Conservation (phyloP, 1,140 invertebrate genomes). For the Pogonus chalceus region DNA sequence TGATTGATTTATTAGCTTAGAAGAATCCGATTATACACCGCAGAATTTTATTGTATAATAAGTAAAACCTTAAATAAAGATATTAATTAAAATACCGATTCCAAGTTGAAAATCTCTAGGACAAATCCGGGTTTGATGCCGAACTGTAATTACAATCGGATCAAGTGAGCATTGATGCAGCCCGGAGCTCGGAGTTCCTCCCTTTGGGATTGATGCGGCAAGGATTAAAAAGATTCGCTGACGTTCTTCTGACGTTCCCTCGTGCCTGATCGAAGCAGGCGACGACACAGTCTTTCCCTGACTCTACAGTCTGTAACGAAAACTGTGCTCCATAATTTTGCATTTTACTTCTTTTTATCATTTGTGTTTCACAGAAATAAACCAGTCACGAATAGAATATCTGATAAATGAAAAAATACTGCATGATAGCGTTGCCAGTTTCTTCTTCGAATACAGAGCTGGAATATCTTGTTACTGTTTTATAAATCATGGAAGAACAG, state of each 20-base stretch:
- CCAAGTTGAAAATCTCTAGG: not conserved
- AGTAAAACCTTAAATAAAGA: too few relatives aligned
- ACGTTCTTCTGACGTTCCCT: not conserved
- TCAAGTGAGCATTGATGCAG: not conserved
- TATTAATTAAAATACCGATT: too few relatives aligned
- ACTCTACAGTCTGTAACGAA: too few relatives aligned
- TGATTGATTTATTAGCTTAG: slow-evolving; percentile 9
- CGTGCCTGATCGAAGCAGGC: not conserved
- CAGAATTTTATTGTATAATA: too few relatives aligned
- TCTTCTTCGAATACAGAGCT: too few relatives aligned
- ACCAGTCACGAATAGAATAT: too few relatives aligned
- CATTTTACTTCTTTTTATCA: too few relatives aligned
- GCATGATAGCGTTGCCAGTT: too few relatives aligned
- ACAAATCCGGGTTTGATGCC: not conserved
- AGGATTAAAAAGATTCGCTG: not conserved
- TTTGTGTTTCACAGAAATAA: too few relatives aligned
- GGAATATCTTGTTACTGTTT: too few relatives aligned
- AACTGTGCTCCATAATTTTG: too few relatives aligned
- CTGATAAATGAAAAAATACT: too few relatives aligned
- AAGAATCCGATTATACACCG: not conserved
- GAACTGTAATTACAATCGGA: not conserved
- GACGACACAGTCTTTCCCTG: not conserved
- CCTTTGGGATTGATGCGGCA: not conserved
- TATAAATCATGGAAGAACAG: not conserved
- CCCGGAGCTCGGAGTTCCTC: not conserved